These are phyloP conservation scores for Tryphoninae sp. DNA, from an alignment of 2,888 invertebrate genomes.

Conservation along the genomic window DNA sequence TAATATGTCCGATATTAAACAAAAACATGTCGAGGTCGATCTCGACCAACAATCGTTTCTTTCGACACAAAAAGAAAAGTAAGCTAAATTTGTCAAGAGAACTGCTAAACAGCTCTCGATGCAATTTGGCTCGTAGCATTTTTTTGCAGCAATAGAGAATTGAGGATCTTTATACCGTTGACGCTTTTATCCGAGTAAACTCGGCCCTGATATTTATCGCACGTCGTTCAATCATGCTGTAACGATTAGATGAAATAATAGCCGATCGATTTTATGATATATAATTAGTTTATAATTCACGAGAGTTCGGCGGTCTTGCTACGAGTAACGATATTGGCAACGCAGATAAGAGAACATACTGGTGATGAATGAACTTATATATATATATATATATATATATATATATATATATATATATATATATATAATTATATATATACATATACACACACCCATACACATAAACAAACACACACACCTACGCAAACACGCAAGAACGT, in stretches of 20 bases:
- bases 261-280: conserved; percentile 47
- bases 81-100: neutral
- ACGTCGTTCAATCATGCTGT: conserved; percentile 42
- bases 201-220: conserved; percentile 38
- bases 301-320: conserved; percentile 53
- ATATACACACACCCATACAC: conserved; percentile 37
- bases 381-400: conserved; percentile 48
- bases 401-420: conserved; percentile 52
- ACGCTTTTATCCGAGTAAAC: conserved; percentile 12
- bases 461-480: conserved; percentile 2
- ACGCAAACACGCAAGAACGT: neutral
- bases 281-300: conserved; percentile 55
- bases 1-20: conserved; percentile 37
- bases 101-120: conserved; percentile 10
- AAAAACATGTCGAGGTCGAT: conserved; percentile 37
- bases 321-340: conserved; percentile 54
- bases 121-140: neutral
- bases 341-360: conserved; percentile 30
- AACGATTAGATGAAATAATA: conserved; percentile 41
- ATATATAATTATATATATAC: conserved; percentile 30
- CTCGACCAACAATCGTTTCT: conserved; percentile 32
- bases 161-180: conserved; percentile 6
- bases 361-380: conserved; percentile 50
- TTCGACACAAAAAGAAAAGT: neutral
- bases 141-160: conserved; percentile 40